Conservation (phyloP, 92 coral and sea anemone species). For the Desmophyllum pertusum region DNA sequence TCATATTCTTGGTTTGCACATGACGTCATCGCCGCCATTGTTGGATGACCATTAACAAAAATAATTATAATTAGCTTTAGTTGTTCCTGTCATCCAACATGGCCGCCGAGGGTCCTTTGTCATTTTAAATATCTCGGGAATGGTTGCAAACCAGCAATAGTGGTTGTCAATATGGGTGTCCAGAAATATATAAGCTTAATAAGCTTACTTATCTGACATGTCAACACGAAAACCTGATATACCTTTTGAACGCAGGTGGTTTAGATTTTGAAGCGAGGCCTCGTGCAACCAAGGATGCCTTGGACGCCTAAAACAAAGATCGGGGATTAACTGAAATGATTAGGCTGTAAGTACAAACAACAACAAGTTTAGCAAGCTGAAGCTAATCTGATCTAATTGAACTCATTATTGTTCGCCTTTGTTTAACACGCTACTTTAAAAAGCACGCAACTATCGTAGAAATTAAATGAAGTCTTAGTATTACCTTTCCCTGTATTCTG, state of each 20-base stretch:
- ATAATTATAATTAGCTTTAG: no score
- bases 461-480: not conserved
- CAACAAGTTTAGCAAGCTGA: not conserved
- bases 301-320: conserved; percentile 76
- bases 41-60: no score
- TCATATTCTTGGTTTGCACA: no score
- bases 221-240: not conserved
- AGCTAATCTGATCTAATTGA: not conserved
- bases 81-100: no score
- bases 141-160: no score
- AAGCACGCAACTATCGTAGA: not conserved
- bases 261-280: conserved; percentile 88
- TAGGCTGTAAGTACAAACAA: not conserved
- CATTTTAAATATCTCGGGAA: no score
- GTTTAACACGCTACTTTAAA: not conserved
- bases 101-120: no score
- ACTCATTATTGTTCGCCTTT: not conserved
- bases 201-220: not conserved
- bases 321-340: not conserved
- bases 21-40: no score
- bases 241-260: conserved; percentile 57
- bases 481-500: conserved; percentile 37
- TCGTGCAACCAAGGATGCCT: conserved; percentile 90
- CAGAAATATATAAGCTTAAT: not conserved
- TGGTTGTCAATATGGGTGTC: not conserved